Evolutionary conservation across 2,797 vertebrate genomes (phyloP).

Genomic region (Cyprinella venusta): DNA sequence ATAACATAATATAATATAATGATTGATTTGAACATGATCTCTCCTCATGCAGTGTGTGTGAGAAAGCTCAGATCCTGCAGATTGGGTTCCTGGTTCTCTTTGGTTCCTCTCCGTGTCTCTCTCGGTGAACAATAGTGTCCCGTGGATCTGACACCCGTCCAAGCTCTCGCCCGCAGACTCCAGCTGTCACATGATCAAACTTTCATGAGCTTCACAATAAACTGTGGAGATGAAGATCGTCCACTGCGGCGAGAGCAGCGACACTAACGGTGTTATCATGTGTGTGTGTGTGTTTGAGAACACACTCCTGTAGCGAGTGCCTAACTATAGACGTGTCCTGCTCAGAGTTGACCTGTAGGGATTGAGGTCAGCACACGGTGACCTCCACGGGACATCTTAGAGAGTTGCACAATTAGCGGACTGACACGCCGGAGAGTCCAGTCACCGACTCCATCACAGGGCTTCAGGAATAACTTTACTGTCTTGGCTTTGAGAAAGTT

Average conservation of each 20-base stretch:
- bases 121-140: conserved; percentile 58
- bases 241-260: not conserved
- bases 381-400: conserved; percentile 66
- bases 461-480: not conserved
- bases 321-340: conserved; percentile 51
- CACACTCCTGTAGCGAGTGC: conserved; percentile 41
- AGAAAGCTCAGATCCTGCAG: not conserved
- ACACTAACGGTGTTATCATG: not conserved
- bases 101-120: conserved; percentile 39
- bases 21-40: not conserved
- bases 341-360: conserved; percentile 54
- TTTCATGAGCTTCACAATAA: conserved; percentile 74
- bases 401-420: conserved; percentile 74
- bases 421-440: conserved; percentile 63
- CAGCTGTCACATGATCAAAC: conserved; percentile 77
- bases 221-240: conserved; percentile 66
- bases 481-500: not conserved
- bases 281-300: not conserved
- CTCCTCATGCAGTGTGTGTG: not conserved
- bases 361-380: conserved; percentile 68
- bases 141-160: conserved; percentile 64
- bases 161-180: conserved; percentile 68
- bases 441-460: not conserved
- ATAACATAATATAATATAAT: too few relatives aligned
- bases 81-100: not conserved